Evolutionary conservation across 2,888 invertebrate genomes (phyloP), one percentile per base, ranked within the genome.

Genomic region (Antitype chi): DNA sequence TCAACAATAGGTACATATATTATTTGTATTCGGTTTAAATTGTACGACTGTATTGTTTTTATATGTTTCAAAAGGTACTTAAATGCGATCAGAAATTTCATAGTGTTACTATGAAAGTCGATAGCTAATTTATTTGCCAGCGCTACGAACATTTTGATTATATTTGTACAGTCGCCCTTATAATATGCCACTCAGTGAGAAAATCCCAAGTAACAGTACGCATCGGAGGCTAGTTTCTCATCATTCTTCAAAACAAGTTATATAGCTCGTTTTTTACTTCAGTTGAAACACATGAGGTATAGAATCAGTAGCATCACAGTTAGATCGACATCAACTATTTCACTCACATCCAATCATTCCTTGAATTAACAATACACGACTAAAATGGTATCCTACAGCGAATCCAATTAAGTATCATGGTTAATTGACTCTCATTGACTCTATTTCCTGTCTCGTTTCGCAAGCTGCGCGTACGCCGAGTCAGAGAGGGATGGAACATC

Each of bases 341-440:
- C 60, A 63, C n/a, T 60, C 47, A 38, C 32, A 43, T 53, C 70
- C 78, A 76, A 78, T 78, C 25, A 85, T 82, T 82, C 78, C 43
- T 85, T 80, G 63, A 85, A 82, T 81, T 80, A 64, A 82, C 60
- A 67, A 81, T 66, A 71, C 59, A 59, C 43, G 68, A 78, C 72
- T 64, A 78, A 82, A 89, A 84, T 76, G 76, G 76, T 80, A 73
- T 80, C 83, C 79, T 82, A 75, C 83, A 76, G 86, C 85, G 85
- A 88, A 87, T 83, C 88, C 85, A 89, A 89, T 89, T 89, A 87
- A 89, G 76, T 81, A 82, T 78, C 67, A 85, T 83, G 80, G 81
- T 89, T 92, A 93, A 94, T 93, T 93, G 90, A 87, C 89, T 87
- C 90, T 92, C 91, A 93, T 94, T 93, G 92, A 90, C 90, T 90